Conservation (phyloP, 1,140 invertebrate species). For the Brachionus sp. region DNA sequence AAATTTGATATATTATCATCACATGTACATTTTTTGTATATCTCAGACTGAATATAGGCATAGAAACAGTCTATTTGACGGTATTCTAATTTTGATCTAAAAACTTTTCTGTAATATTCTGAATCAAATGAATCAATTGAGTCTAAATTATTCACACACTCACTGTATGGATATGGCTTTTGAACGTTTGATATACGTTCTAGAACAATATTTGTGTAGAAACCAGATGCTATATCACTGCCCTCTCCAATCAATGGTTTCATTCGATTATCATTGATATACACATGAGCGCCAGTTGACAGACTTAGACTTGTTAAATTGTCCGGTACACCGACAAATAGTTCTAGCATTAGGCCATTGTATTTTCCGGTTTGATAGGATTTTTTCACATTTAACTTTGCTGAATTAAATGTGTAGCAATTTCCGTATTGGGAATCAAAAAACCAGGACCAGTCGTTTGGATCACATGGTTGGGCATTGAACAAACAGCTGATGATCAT, state of each 20-base stretch:
- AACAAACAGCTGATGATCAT: neutral
- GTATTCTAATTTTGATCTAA: neutral
- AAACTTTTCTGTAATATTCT: neutral
- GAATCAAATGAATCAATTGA: conserved; percentile 18
- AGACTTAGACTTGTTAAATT: neutral
- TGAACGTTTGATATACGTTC: neutral
- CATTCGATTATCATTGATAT: neutral
- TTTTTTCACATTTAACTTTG: neutral
- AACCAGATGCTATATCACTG: neutral
- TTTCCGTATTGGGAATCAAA: neutral
- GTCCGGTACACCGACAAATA: neutral
- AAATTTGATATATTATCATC: neutral
- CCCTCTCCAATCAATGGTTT: neutral
- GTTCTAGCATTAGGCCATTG: neutral
- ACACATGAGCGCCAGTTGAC: neutral
- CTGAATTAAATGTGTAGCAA: neutral
- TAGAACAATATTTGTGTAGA: neutral
- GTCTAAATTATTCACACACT: neutral
- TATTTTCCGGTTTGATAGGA: neutral
- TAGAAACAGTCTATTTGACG: neutral
- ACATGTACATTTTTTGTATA: neutral
- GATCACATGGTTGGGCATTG: neutral
- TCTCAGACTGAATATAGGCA: neutral
- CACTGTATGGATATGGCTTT: neutral
- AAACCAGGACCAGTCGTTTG: neutral